Base-by-base conservation (phyloP, 2,888 invertebrate genomes). In the Caradrina kadenii region DNA sequence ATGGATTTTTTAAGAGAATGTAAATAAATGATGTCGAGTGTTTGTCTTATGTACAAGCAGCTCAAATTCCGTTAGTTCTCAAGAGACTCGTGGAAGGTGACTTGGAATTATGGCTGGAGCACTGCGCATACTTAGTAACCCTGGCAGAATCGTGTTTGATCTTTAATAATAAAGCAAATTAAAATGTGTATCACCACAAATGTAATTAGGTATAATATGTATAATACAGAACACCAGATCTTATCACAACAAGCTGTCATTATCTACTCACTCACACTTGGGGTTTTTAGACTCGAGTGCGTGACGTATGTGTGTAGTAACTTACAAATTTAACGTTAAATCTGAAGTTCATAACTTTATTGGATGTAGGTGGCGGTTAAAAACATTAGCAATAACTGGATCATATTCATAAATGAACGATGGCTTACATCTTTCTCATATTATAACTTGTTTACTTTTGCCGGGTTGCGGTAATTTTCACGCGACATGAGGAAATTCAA, bases 401-500 rank as follows among this genome's bases (percentile, higher is more conserved):
- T 68, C 55, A 71, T 58, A 59, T 69, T 71, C 62, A 67, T 58
- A 66, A 72, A 64, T 59, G 67, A 76, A 58, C 63, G 56, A 63
- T 50, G 49, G 52, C 63, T 70, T 55, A 67, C 73, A 63, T 82
- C 65, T 70, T 78, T 71, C 19, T 70, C 63, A 63, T 8, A 62
- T 59, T 8, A 62, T 59, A 67, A 75, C 67, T 64, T 73, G 59
- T 69, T 66, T 67, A 70, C 59, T 67, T 66, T 60, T 35, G 45
- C 11, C 15, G 59, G 54, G 68, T 70, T 54, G 70, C 56, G 78
- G 77, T 75, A 82, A 81, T 76, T 80, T 74, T 84, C 78, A 79
- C 69, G 72, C 66, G 63, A 80, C 76, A 76, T 75, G 64, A 71
- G 67, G 69, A 82, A 82, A 86, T 82, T 79, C 65, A 82, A 83